phyloP scores from a whole-genome alignment of 2,888 invertebrate species.

The Drosophila macrothrix region DNA sequence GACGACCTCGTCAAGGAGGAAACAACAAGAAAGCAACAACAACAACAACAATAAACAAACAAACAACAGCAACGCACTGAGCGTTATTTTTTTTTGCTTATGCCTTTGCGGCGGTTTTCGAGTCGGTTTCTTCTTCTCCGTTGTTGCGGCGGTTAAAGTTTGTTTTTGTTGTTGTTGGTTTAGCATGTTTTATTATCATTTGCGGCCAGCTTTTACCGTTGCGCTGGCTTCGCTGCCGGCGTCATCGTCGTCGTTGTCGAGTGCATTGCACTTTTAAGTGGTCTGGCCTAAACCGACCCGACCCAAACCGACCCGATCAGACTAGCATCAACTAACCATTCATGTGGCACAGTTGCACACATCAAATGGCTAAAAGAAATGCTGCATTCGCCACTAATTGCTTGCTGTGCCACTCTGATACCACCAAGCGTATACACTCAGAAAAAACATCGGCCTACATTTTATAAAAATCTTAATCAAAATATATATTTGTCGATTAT shows the following conservation, averaged over 20 bases:
- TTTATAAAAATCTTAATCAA: background rate
- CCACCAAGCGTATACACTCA: background rate
- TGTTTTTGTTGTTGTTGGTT: constrained; percentile 14
- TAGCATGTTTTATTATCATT: constrained; percentile 66
- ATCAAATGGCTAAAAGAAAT: constrained; percentile 27
- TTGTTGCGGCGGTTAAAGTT: constrained; percentile 43
- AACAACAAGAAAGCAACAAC: constrained; percentile 1
- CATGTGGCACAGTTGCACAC: constrained; percentile 65
- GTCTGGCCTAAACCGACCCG: constrained; percentile 7
- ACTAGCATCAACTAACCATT: constrained; percentile 23
- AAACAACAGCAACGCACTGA: constrained; percentile 4
- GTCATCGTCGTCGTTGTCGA: constrained; percentile 16
- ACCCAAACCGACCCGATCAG: constrained; percentile 40
- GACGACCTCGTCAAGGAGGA: constrained; percentile 29
- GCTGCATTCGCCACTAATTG: constrained; percentile 18
- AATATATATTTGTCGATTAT: background rate
- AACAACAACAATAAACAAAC: constrained; percentile 8
- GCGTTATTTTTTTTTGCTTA: constrained; percentile 12
- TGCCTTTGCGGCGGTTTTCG: constrained; percentile 35
- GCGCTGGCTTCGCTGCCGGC: constrained; percentile 21
- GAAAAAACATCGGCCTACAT: background rate
- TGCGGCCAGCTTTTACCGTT: constrained; percentile 65
- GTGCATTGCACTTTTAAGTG: constrained; percentile 73
- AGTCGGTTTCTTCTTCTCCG: constrained; percentile 18
- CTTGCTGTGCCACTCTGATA: background rate